Evolutionary conservation across 1,140 invertebrate genomes (phyloP).

Genomic region (Macrobrachium rosenbergii): DNA sequence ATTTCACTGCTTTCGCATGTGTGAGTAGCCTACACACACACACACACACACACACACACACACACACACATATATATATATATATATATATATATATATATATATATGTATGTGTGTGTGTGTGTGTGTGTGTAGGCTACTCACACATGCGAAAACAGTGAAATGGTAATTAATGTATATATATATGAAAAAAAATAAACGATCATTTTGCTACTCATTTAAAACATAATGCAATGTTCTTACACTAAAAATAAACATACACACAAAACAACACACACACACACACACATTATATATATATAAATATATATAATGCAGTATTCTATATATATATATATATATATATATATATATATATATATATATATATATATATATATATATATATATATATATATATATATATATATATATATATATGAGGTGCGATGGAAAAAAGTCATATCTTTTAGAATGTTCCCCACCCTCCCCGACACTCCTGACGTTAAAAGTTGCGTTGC

Average conservation of each 20-base stretch:
- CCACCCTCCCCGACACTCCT: no score
- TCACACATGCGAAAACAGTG: neutral
- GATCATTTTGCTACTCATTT: no score
- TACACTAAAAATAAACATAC: no score
- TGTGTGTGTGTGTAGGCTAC: neutral
- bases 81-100: constrained; percentile 1
- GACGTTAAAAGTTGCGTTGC: no score
- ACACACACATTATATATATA: neutral
- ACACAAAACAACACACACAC: no score
- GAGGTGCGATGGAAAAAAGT: neutral
- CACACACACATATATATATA: neutral
- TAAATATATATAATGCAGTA: no score
- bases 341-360: constrained; percentile 21
- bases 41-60: neutral
- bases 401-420: neutral
- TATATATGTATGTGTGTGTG: neutral
- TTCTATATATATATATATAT: no score
- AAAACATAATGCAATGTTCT: no score
- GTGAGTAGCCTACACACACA: neutral
- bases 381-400: constrained; percentile 16
- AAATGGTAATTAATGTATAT: no score
- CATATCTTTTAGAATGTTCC: no score
- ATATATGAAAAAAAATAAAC: no score
- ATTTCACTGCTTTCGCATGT: neutral
- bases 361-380: constrained; percentile 18